These are phyloP conservation scores for Nipponacmea schrenckii DNA, from an alignment of 2,888 invertebrate species.

Conservation along the genomic window DNA sequence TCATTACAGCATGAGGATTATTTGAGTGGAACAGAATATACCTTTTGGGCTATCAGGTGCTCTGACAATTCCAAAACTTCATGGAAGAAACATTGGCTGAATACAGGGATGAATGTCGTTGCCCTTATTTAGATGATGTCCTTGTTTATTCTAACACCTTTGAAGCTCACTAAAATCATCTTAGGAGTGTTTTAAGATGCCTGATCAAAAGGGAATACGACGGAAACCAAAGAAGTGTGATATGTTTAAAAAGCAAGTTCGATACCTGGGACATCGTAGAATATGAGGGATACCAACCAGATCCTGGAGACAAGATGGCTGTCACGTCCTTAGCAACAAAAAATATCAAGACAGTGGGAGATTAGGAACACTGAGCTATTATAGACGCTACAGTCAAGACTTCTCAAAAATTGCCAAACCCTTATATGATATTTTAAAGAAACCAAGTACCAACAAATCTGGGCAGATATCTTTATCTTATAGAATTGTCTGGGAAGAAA, in stretches of 20 bases:
- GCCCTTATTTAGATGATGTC: slow-evolving; percentile 28
- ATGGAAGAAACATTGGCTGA: slow-evolving; percentile 27
- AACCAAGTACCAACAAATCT: too few species aligned
- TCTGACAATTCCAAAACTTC: slow-evolving; percentile 25
- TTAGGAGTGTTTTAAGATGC: slow-evolving; percentile 15
- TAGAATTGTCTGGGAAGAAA: slow-evolving; percentile 2
- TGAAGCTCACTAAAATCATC: slow-evolving; percentile 11
- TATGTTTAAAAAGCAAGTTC: slow-evolving; percentile 26
- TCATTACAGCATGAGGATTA: slow-evolving; percentile 27
- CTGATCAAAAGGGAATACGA: slow-evolving; percentile 29
- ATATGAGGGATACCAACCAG: slow-evolving; percentile 24
- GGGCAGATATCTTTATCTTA: background rate
- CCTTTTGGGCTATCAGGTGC: slow-evolving; percentile 29
- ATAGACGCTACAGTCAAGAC: background rate
- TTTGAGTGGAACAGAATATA: slow-evolving; percentile 29
- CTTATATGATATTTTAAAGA: background rate
- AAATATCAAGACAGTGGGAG: slow-evolving; percentile 20
- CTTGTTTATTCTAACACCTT: slow-evolving; percentile 21
- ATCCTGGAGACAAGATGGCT: slow-evolving; percentile 24
- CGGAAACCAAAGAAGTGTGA: slow-evolving; percentile 30
- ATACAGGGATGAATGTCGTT: slow-evolving; percentile 17
- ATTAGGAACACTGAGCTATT: slow-evolving; percentile 4
- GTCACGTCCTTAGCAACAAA: slow-evolving; percentile 22
- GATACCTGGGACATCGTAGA: slow-evolving; percentile 33
- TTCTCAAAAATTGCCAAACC: background rate